Base-by-base conservation (phyloP, 2,888 invertebrate species). In the Anorthoa munda region DNA sequence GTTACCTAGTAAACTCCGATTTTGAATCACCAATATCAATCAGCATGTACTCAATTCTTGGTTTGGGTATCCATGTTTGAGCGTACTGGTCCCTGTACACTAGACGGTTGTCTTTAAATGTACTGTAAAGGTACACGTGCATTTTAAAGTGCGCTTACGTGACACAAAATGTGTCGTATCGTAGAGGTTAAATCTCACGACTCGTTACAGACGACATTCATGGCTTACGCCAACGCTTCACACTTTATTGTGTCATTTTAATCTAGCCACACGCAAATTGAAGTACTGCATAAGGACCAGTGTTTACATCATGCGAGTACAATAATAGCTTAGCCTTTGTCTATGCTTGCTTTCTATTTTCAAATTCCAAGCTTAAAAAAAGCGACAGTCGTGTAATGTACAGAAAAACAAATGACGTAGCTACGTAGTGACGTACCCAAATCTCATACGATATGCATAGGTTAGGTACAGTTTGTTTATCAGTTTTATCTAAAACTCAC, bases 171-270 rank as follows among this genome's bases (percentile, higher is more conserved):
- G 55, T 79, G 31, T 63, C 23, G 21, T 51, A 46, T 58, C 26
- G 26, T 21, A 56, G 48, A 73, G 65, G 58, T 73, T 66, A 60
- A 78, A 78, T 74, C 65, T 56, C 51, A 53, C 17, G 53, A 75
- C 53, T 75, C 46, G 48, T 64, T 51, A 66, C 65, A 63, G 78
- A 80, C 80, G 73, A 77, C 79, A 79, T 63, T 63, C 63, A 75
- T 45, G 48, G 26, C 51, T 79, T 79, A 65, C 83, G 86, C 81
- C 84, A 76, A 76, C 82, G 78, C 81, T 81, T 73, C 66, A 73
- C 78, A 84, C 75, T 84, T 81, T 83, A 83, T 68, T 79, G 66
- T 78, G 59, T 75, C 51, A 70, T 67, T 77, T 67, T 69, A 66
- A 15, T 69, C 64, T n/a, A 63, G 56, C 73, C 31, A 77, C 68